These are phyloP conservation scores for Bimastos eiseni DNA, from an alignment of 2,888 invertebrate species.

Conservation along the genomic window DNA sequence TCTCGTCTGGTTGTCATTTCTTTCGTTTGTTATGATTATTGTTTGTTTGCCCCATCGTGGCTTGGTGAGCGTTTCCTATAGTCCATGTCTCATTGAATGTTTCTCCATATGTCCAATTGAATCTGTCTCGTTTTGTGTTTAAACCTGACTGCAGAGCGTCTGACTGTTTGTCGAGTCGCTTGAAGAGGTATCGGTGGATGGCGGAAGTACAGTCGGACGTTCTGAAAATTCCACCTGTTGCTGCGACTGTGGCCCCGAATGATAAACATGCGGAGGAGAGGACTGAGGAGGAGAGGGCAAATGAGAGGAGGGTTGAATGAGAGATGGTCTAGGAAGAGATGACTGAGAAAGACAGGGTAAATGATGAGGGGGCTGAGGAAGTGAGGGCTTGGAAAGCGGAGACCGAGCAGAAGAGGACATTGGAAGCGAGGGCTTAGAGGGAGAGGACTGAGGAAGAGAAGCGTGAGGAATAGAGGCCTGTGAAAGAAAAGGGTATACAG, in stretches of 20 bases:
- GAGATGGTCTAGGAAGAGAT: neutral
- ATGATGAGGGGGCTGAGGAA: neutral
- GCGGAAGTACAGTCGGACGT: constrained; percentile 69
- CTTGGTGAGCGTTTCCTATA: too few species aligned
- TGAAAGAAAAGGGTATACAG: constrained; percentile 4
- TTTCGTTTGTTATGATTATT: too few species aligned
- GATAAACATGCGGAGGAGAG: neutral
- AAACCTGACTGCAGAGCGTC: constrained; percentile 42
- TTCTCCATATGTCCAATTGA: too few species aligned
- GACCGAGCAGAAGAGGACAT: neutral
- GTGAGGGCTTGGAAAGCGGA: neutral
- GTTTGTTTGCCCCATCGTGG: too few species aligned
- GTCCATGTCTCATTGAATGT: too few species aligned
- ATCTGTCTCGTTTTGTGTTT: neutral
- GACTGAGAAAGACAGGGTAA: neutral
- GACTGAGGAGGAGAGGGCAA: neutral
- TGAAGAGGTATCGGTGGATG: constrained; percentile 62
- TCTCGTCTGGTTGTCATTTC: too few species aligned
- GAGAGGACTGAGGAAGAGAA: too few species aligned
- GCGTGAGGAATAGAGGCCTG: neutral
- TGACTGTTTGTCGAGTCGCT: constrained; percentile 52
- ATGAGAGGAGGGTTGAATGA: neutral
- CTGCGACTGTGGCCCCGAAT: neutral
- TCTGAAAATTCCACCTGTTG: neutral
- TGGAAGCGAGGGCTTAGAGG: neutral